Evolutionary conservation across 2,113 vertebrate genomes (phyloP), one percentile per base, ranked within the genome.

Genomic region (Hippocampus comes): DNA sequence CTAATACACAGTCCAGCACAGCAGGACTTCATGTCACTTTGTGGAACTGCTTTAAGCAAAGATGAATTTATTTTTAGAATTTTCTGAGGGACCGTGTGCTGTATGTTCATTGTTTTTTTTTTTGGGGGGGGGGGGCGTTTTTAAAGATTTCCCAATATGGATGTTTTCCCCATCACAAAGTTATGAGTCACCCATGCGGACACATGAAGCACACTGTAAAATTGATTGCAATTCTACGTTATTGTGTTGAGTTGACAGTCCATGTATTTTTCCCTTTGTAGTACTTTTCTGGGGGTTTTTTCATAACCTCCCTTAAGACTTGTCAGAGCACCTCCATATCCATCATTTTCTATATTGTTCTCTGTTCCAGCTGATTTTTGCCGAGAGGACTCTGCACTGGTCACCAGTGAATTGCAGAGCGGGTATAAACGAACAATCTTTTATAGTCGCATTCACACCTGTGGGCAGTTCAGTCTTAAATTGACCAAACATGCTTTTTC

Each of bases 81-180:
- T 34, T 61, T 61, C 20, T 4, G 59, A 4, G 27, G 34, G 34
- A 38, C 34, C 34, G 10, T 27, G 30, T 5, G 9, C 17, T 20
- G 18, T 34, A 30, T 61, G 63, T 42, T 21, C 17, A 8, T 70
- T 70, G 68, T 43, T 80, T 81, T 70, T 67, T 70, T 69, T 48
- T 41, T 38, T 5, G 34, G 34, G 34, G 30, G 30, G 30, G 27
- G 34, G 34, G 5, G 27, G 12, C 30, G 53, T 78, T 67, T 73
- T 56, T 68, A 83, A 23, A 56, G 9, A 53, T 17, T 17, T 9
- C 51, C 21, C 51, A 51, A 51, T 7, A 53, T n/a, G 7, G 20
- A 53, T 53, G 51, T 53, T n/a, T 21, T 10, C 20, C 10, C n/a
- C 18, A 38, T 56, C 53, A 56, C n/a, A n/a, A 23, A 56, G 21